Evolutionary conservation across 1,140 invertebrate genomes (phyloP).

Genomic region (Limonius californicus): DNA sequence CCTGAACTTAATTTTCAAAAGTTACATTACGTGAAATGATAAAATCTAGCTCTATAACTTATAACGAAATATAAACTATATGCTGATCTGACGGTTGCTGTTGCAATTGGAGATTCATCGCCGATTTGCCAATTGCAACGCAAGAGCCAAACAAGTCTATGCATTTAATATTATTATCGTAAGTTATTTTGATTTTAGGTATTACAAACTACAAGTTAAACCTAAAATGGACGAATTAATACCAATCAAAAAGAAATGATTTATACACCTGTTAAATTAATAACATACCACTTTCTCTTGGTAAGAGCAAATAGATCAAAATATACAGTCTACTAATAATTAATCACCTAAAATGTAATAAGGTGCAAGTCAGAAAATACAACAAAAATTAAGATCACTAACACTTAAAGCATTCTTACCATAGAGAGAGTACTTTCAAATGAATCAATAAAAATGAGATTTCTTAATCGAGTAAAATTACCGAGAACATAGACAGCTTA

Average conservation of each 20-base stretch:
- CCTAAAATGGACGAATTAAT: constrained; percentile 10
- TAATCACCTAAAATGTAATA: not conserved
- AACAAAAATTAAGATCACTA: not conserved
- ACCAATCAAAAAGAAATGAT: not conserved
- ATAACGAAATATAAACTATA: constrained; percentile 14
- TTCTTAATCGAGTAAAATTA: too few relatives aligned
- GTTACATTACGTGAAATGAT: constrained; percentile 5
- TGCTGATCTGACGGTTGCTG: not conserved
- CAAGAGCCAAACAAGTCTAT: constrained; percentile 2
- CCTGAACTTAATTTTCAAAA: not conserved
- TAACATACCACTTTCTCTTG: constrained; percentile 5
- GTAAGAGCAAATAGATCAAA: not conserved
- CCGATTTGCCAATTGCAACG: not conserved
- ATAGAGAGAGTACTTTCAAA: not conserved
- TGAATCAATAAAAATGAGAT: not conserved
- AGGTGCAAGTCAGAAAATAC: not conserved
- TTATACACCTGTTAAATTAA: not conserved
- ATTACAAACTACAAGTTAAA: constrained; percentile 2
- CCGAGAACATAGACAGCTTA: not conserved
- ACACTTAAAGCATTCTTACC: constrained; percentile 4
- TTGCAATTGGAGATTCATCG: not conserved
- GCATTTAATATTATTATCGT: constrained; percentile 13
- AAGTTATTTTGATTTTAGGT: constrained; percentile 12
- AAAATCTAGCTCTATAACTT: constrained; percentile 8
- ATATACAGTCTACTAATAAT: not conserved